These are phyloP conservation scores for Capitulum mitella DNA, from an alignment of 2,888 invertebrate species.

Conservation along the genomic window DNA sequence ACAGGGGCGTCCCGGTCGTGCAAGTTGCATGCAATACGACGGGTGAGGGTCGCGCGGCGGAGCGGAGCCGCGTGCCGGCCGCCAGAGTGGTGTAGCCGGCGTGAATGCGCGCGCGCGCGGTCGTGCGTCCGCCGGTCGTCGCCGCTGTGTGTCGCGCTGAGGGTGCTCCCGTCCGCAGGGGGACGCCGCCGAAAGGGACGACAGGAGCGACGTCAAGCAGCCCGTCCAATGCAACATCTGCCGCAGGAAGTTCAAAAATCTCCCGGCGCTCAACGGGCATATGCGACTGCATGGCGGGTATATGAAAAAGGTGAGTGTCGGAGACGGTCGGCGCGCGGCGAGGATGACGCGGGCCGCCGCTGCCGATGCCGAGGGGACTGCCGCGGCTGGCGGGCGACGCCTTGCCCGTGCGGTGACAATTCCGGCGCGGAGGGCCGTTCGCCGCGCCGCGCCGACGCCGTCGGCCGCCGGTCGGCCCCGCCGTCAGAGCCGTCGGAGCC, in stretches of 20 bases:
- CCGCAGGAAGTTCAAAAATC: constrained; percentile 92
- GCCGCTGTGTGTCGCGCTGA: not conserved
- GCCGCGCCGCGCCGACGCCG: not conserved
- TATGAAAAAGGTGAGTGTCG: constrained; percentile 65
- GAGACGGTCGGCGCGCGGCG: too few relatives aligned
- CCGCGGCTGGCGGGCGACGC: not conserved
- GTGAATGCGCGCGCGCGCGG: not conserved
- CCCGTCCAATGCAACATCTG: constrained; percentile 86
- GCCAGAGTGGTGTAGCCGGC: not conserved
- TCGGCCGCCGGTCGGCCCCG: not conserved
- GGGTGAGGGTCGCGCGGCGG: constrained; percentile 14
- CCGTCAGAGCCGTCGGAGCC: not conserved
- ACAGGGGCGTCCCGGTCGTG: constrained; percentile 25
- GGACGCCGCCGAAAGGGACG: constrained; percentile 15
- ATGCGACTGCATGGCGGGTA: constrained; percentile 97
- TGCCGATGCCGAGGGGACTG: not conserved
- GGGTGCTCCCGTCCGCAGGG: not conserved
- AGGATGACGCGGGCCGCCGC: too few relatives aligned
- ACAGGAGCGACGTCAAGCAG: constrained; percentile 47
- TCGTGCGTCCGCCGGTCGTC: not conserved
- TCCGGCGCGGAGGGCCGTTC: not conserved
- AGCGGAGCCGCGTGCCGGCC: not conserved
- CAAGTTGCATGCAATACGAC: constrained; percentile 23
- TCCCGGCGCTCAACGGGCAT: constrained; percentile 94
- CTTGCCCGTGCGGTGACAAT: not conserved